Evolutionary conservation across 2,113 vertebrate genomes (phyloP).

Genomic region (Nicator chloris): DNA sequence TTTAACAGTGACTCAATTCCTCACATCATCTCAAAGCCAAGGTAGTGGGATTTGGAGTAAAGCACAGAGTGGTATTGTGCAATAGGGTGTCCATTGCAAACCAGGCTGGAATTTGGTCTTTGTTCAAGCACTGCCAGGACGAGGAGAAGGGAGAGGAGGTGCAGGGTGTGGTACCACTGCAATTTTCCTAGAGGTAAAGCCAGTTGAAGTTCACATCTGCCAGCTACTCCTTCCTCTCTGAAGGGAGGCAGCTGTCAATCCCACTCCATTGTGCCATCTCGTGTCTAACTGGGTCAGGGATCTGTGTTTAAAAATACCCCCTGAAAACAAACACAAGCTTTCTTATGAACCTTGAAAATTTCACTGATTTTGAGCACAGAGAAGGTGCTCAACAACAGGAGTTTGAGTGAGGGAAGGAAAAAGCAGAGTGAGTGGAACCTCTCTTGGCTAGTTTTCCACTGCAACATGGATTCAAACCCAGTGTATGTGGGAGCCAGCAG

Average conservation of each 20-base stretch:
- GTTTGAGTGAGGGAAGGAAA: not conserved
- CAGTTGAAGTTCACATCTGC: not conserved
- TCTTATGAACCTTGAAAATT: not conserved
- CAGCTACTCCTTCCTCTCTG: not conserved
- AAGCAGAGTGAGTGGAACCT: not conserved
- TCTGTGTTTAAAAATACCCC: not conserved
- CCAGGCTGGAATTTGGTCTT: not conserved
- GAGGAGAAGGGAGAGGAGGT: not conserved
- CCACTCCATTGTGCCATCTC: not conserved
- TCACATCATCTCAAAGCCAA: not conserved
- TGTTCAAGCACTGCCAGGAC: not conserved
- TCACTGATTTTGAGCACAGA: not conserved
- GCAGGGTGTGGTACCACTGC: not conserved
- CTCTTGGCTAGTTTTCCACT: not conserved
- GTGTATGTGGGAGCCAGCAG: accelerated
- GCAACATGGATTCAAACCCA: not conserved
- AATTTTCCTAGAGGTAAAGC: not conserved
- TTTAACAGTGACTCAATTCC: not conserved
- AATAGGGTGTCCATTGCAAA: not conserved
- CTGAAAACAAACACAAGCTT: not conserved
- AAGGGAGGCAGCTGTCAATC: not conserved
- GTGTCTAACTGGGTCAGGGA: not conserved
- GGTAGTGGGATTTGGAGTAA: accelerated
- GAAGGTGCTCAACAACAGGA: not conserved
- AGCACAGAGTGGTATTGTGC: not conserved